These are phyloP conservation scores for Bradysia coprophila DNA, from an alignment of 1,140 invertebrate genomes.

Conservation along the genomic window DNA sequence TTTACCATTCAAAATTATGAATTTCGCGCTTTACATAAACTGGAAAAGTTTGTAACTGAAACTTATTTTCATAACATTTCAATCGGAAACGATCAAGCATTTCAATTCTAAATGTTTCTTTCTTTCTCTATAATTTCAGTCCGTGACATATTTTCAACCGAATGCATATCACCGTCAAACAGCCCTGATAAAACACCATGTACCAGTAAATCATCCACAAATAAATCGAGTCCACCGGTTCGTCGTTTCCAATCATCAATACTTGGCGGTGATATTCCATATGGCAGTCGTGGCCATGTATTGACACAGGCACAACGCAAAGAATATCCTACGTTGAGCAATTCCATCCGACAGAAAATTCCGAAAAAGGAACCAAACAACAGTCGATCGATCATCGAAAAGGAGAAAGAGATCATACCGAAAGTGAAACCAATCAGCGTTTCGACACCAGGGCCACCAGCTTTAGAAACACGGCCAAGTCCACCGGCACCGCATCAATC, in stretches of 20 bases:
- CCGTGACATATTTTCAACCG: constrained; percentile 1
- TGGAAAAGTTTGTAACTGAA: too few relatives aligned
- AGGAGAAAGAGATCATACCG: constrained; percentile 14
- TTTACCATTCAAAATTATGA: too few relatives aligned
- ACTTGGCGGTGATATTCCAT: constrained; percentile 52
- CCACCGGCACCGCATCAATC: constrained; percentile 25
- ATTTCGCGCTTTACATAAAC: too few relatives aligned
- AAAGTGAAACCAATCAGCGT: constrained; percentile 21
- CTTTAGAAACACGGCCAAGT: constrained; percentile 23
- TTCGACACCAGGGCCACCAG: constrained; percentile 24
- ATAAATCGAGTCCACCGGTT: constrained; percentile 19
- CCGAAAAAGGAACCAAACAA: constrained; percentile 10
- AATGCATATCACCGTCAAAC: not conserved
- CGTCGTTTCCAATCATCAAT: constrained; percentile 58
- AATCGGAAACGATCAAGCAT: too few relatives aligned
- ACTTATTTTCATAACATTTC: too few relatives aligned
- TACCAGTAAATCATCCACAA: not conserved
- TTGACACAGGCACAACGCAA: constrained; percentile 59
- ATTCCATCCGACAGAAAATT: not conserved
- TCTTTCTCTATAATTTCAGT: not conserved
- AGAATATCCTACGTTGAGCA: constrained; percentile 40
- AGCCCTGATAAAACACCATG: not conserved
- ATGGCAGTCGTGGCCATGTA: constrained; percentile 49
- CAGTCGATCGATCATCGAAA: constrained; percentile 2
- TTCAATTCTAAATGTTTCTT: too few relatives aligned